Percentiles rank a stretch among this genome's conserved stretches.
Conservation (phyloP, 2,888 invertebrate species). For the Sarcophaga variegata region DNA sequence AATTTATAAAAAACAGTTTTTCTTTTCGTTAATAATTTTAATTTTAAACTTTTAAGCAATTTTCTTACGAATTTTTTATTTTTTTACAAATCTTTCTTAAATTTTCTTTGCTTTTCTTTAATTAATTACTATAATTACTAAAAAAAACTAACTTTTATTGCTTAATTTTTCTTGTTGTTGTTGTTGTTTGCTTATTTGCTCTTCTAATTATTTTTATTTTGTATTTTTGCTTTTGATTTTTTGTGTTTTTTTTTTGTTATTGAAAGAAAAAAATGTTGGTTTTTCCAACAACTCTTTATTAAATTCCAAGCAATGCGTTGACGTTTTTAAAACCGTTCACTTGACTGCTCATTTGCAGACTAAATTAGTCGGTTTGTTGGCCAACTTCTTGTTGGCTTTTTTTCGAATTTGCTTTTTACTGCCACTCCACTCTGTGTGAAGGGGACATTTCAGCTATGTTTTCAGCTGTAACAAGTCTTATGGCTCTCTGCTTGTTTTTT, state of each 20-base stretch:
- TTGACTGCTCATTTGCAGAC: conserved; percentile 81
- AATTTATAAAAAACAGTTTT: not conserved
- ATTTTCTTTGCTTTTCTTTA: not conserved
- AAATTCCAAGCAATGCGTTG: conserved; percentile 54
- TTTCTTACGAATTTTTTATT: not conserved
- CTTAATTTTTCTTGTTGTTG: not conserved
- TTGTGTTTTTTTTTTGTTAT: conserved; percentile 33
- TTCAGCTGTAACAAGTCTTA: conserved; percentile 47
- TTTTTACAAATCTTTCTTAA: not conserved
- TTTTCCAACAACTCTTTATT: conserved; percentile 65
- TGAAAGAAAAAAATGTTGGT: conserved; percentile 49
- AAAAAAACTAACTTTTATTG: conserved; percentile 3
- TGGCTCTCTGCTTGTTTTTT: conserved; percentile 26
- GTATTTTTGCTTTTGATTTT: not conserved
- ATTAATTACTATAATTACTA: too few relatives aligned
- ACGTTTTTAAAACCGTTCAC: conserved; percentile 75
- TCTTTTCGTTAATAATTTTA: not conserved
- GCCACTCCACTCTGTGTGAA: not conserved
- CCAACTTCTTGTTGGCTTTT: conserved; percentile 77
- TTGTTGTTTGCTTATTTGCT: not conserved
- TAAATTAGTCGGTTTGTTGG: conserved; percentile 78
- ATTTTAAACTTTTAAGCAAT: not conserved
- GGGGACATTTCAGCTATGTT: conserved; percentile 43
- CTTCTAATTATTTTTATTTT: not conserved
- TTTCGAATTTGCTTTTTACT: conserved; percentile 5